Base-by-base conservation (phyloP, 2,113 vertebrate genomes). In the Paramormyrops kingsleyae region DNA sequence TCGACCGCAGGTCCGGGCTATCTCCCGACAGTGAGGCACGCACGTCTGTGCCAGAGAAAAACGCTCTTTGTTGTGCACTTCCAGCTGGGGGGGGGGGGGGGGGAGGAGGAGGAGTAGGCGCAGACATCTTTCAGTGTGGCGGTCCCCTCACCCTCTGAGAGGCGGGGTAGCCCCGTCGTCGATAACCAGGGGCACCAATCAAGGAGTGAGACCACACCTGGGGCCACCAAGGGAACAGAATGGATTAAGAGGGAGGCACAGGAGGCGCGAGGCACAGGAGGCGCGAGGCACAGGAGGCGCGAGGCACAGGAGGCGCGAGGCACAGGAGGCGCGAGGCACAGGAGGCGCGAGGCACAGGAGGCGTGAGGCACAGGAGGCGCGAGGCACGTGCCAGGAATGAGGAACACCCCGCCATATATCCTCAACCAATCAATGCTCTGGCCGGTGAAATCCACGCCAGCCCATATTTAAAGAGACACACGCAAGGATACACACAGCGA, bases 381-480 rank as follows among this genome's bases (percentile, higher is more conserved):
- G 8, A 21, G 86, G n/a, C 13, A 1, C 27, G 15, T 27, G 62
- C 31, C 24, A 12, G 74, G 70, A 53, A 44, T 90, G 89, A 90
- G 80, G 74, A 47, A 83, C 44, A 19, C 31, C 49, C 84, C 42
- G 1, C 8, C 24, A 27, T 42, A 52, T 62, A 66, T 90, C 49
- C 21, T 83, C 35, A 44, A 56, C 46, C 87, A 86, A 90, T 90
- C 77, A 90, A 88, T 90, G 86, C 24, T 15, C 47, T 35, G 5
- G 35, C 85, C 13, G 9, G 7, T 19, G 52, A 9, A 19, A 53
- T 90, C 70, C 59, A 53, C 1, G 10, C 27, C n/a, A 12, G 31
- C 80, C 66, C 59, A 77, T 19, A n/a, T 35, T 62, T 46, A 27
- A 35, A 74, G 88, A 77, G 59, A 66, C 83, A 86, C 47, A 15